Base-by-base conservation (phyloP, 1,140 invertebrate species). In the Tetranychus cinnabarinus region DNA sequence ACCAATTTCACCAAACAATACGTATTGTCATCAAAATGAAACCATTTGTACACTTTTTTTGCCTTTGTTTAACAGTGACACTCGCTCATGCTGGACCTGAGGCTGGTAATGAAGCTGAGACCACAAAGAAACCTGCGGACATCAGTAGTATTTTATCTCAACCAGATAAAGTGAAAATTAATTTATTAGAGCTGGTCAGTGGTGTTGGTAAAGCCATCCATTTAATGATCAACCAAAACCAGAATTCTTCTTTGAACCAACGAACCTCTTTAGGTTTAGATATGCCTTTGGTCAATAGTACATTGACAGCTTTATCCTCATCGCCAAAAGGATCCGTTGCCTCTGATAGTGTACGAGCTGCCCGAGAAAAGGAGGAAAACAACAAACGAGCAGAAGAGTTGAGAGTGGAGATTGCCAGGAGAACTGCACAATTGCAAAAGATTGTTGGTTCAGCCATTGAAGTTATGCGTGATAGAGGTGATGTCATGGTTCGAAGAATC, bases 351-450 rank as follows among this genome's bases (percentile, higher is more conserved):
- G 10, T n/a, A 23, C 39, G 39, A 42, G 39, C 39, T 42, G 39
- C 39, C 10, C 39, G 39, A 10, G 39, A 31, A n/a, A 60, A 59
- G 42, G 58, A 58, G 12, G 57, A 61, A 35, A 60, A 64, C 37
- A 37, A 42, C 33, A 23, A 47, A 13, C 64, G 65, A 56, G 62
- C 57, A 2, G 58, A 59, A 42, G 34, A 47, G 33, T 31, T 65
- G 36, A 31, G 64, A 31, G 8, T 59, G 10, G 62, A 65, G 13
- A 65, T 65, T 33, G 36, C 50, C 6, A n/a, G 48, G 15, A 36
- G 61, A 59, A 52, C 59, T 6, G 46, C 34, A 15, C 62, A 64
- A 56, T 42, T 65, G 35, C 64, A 65, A 50, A 63, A 45, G 42
- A 46, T 65, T 33, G 15, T 65, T 36, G 56, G n/a, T 5, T 58